A percentile compares a stretch with the other conserved stretches of the same genome.
Conservation (phyloP, 1,140 invertebrate species). For the Magallana angulata region DNA sequence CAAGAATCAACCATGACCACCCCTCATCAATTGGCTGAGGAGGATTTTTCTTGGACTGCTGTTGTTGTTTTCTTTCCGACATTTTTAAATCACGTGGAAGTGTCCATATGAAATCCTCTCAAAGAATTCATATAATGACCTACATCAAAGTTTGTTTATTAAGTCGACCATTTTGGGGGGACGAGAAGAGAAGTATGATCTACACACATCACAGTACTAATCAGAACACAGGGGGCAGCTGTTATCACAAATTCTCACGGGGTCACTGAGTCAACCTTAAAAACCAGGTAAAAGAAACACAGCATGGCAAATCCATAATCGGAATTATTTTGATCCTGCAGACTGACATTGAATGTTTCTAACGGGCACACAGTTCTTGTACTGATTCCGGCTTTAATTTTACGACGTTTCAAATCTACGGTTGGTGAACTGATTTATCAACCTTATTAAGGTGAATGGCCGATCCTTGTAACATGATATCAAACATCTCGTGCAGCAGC, state of each 20-base stretch:
- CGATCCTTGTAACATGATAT: not conserved
- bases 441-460: not conserved
- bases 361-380: not conserved
- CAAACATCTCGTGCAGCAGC: not conserved
- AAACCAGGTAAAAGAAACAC: not conserved
- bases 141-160: not conserved
- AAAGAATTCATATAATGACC: too few species aligned
- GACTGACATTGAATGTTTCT: not conserved
- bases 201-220: not conserved
- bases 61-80: not conserved
- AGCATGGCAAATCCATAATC: not conserved
- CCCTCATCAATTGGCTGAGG: conserved; percentile 4
- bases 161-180: not conserved
- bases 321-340: too few species aligned
- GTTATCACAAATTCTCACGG: not conserved
- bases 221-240: not conserved
- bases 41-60: not conserved
- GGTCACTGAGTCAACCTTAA: not conserved
- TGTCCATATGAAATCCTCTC: too few species aligned
- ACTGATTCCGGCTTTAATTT: not conserved
- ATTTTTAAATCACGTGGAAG: not conserved
- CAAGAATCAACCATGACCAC: conserved; percentile 23
- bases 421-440: not conserved
- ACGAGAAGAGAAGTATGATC: not conserved
- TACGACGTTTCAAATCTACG: not conserved